phyloP scores from a whole-genome alignment of 2,797 vertebrate genomes.

The Oceanodroma leucorhoa region DNA sequence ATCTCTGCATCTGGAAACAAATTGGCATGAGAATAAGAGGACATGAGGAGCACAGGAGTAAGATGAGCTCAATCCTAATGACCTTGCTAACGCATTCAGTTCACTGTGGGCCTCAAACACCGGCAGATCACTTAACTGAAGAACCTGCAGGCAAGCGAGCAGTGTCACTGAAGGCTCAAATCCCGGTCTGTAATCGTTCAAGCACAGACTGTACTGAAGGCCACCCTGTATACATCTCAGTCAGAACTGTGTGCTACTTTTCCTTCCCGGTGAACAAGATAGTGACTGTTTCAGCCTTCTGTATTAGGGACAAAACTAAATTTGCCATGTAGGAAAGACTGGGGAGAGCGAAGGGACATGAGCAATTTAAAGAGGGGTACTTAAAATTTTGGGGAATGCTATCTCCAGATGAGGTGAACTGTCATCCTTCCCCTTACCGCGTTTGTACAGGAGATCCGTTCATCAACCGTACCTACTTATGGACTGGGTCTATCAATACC shows the following conservation, averaged over 20 bases:
- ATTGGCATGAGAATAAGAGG: neutral
- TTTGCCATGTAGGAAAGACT: neutral
- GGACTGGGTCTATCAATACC: neutral
- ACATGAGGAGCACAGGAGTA: neutral
- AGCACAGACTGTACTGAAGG: too few relatives aligned
- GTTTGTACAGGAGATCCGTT: neutral
- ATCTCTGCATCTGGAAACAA: neutral
- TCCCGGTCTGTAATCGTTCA: rapidly evolving
- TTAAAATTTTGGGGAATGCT: neutral
- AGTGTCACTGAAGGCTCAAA: neutral
- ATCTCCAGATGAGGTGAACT: neutral
- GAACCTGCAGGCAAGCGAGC: neutral
- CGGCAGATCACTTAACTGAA: neutral
- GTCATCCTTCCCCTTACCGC: neutral
- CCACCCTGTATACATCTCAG: neutral
- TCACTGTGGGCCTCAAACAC: neutral
- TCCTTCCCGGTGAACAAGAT: neutral
- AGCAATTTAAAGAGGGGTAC: neutral
- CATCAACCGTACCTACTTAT: neutral
- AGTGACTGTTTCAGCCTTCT: neutral
- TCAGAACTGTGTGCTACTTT: neutral
- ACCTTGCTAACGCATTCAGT: neutral
- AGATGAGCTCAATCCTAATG: neutral
- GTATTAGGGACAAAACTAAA: neutral
- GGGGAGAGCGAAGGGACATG: neutral